Base-by-base conservation (phyloP, 2,797 vertebrate species). In the Malacoctenus gilli region DNA sequence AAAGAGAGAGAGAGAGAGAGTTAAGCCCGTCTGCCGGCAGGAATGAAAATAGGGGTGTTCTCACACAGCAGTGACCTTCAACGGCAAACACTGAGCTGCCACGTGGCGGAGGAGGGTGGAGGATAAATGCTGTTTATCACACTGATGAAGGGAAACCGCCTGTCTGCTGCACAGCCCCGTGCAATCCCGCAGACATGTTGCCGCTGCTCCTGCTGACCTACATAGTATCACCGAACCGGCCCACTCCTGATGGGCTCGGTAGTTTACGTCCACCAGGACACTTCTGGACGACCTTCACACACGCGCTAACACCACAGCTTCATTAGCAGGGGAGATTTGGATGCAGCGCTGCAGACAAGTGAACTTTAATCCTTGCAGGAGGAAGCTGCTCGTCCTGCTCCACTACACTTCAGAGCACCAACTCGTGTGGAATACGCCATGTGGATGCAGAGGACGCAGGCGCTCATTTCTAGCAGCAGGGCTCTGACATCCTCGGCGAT, bases 21-120 rank as follows among this genome's bases (percentile, higher is more conserved):
- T 25, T 13, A 3, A 41, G 40, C 14, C 34, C 62, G 28, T 67
- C 46, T 58, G 28, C 5, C 6, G 23, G 28, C 41, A 15, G 47
- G 9, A 40, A 49, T 48, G 3, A 48, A 74, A 78, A 44, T 41
- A 58, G n/a, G 3, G 32, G 28, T 18, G 63, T 58, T 72, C 31
- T 46, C 46, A 63, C 53, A 57, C 32, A 50, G 59, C 41, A 13
- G 1, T 72, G 79, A 77, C 81, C 80, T 85, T 75, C 77, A 68
- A 38, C 68, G 19, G 52, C 47, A 67, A 69, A 59, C 43, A 25
- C 49, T 15, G 5, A 19, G 34, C 54, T 66, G 20, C 47, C 19
- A 7, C 20, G 16, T 40, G 57, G 52, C 41, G 55, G 19, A 38
- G 58, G 35, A n/a, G 22, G 57, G 47, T 51, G 8, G 52, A 43